Evolutionary conservation across 1,140 invertebrate species (phyloP).

Genomic region (Saccostrea echinata): DNA sequence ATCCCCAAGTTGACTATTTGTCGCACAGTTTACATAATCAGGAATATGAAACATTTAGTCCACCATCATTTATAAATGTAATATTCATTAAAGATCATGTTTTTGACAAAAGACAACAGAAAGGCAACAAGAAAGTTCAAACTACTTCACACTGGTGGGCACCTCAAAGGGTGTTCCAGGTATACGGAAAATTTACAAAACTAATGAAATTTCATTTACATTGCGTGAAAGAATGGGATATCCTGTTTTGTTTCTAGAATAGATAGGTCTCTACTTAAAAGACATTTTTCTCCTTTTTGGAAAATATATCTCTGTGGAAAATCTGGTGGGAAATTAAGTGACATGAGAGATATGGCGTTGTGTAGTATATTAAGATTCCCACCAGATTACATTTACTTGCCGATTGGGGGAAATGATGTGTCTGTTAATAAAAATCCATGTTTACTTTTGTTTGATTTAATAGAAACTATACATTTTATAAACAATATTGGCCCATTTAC

Average conservation of each 20-base stretch:
- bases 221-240: constrained; percentile 17
- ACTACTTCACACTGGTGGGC: constrained; percentile 2
- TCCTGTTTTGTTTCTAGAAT: neutral
- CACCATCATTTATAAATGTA: neutral
- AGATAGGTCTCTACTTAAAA: too few species aligned
- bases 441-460: too few species aligned
- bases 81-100: neutral
- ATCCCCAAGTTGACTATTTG: neutral
- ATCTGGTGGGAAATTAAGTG: too few species aligned
- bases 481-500: too few species aligned
- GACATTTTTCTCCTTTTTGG: too few species aligned
- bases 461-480: too few species aligned
- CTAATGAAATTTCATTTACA: neutral
- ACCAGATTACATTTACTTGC: too few species aligned
- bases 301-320: too few species aligned
- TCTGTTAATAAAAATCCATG: too few species aligned
- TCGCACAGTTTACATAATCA: neutral
- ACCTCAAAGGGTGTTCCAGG: neutral
- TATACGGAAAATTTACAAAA: constrained; percentile 4
- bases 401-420: too few species aligned
- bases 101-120: constrained; percentile 16
- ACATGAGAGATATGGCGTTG: too few species aligned
- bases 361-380: too few species aligned
- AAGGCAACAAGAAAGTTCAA: constrained; percentile 14
- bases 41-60: neutral